These are phyloP conservation scores for Xylota segnis DNA, from an alignment of 2,888 invertebrate genomes.

Conservation along the genomic window DNA sequence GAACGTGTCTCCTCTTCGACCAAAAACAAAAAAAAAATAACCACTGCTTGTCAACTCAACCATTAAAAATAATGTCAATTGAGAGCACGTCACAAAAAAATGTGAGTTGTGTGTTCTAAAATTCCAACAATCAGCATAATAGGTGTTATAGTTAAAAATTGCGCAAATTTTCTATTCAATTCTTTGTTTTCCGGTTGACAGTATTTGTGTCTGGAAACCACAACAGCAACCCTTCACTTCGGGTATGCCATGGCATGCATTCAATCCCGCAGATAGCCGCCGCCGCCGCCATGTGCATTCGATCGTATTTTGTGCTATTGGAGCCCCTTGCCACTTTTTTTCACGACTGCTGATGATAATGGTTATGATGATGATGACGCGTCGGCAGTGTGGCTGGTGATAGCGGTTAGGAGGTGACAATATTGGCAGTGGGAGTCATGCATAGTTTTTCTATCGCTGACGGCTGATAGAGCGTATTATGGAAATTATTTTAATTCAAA, in stretches of 20 bases:
- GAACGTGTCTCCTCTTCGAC: background rate
- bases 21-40: background rate
- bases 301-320: constrained; percentile 27
- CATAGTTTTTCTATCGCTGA: background rate
- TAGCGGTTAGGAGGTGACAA: constrained; percentile 11
- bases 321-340: constrained; percentile 18
- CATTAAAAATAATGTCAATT: constrained; percentile 70
- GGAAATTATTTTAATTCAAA: constrained; percentile 55
- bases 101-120: background rate
- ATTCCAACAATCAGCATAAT: constrained; percentile 66
- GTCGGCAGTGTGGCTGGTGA: constrained; percentile 18
- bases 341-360: constrained; percentile 6
- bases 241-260: constrained; percentile 41
- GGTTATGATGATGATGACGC: constrained; percentile 52
- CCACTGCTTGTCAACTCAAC: constrained; percentile 55
- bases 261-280: constrained; percentile 19
- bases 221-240: constrained; percentile 39
- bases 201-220: constrained; percentile 60
- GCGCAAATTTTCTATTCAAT: constrained; percentile 62
- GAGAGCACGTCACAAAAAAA: constrained; percentile 29
- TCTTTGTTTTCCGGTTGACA: constrained; percentile 62
- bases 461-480: constrained; percentile 30
- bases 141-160: constrained; percentile 44
- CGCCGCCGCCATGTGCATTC: constrained; percentile 36
- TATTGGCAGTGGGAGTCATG: constrained; percentile 8